Evolutionary conservation across 2,888 invertebrate species (phyloP), one percentile per base, ranked within the genome.

Genomic region (Scaptomyza tumidula): DNA sequence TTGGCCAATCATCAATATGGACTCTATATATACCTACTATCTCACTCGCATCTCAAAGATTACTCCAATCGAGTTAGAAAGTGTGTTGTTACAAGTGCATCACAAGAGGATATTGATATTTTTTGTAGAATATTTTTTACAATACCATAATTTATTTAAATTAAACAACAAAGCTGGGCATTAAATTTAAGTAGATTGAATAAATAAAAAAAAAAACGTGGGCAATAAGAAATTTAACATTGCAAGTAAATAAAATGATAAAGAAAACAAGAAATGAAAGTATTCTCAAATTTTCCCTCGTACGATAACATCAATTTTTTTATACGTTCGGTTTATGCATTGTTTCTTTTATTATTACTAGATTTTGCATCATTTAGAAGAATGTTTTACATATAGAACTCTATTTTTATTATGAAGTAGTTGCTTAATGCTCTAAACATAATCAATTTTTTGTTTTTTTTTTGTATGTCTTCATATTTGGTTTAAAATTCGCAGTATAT

Each of bases 141-240:
- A 58, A 62, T 71, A 61, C 63, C 86, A 86, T 82, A 82, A 88
- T 79, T 88, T 86, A 88, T 82, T 85, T 68, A 56, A 41, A 65
- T 13, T 41, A 16, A 33, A 29, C 7, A 56, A 35, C 24, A 37
- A 57, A 35, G 41, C 35, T 35, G 54, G 50, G 55, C 52, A 57
- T 50, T 61, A 52, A 14, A 37, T 55, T 62, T 88, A 89, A 88
- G 86, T 88, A 86, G 84, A 48, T 58, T 29, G 49, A 79, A 70
- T 88, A 88, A 80, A 76, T 19, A 2, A 14, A 1, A 35, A 11
- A 35, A 35, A 53, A 66, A 59, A 55, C 24, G 11, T 44, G 50
- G 67, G 52, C 19, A 31, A 44, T 46, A 13, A 7, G 45, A 10
- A 45, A 3, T 24, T n/a, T 6, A 16, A 33, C 16, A 29, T 29